Evolutionary conservation across 2,113 vertebrate species (phyloP).

Genomic region (Neofelis nebulosa): DNA sequence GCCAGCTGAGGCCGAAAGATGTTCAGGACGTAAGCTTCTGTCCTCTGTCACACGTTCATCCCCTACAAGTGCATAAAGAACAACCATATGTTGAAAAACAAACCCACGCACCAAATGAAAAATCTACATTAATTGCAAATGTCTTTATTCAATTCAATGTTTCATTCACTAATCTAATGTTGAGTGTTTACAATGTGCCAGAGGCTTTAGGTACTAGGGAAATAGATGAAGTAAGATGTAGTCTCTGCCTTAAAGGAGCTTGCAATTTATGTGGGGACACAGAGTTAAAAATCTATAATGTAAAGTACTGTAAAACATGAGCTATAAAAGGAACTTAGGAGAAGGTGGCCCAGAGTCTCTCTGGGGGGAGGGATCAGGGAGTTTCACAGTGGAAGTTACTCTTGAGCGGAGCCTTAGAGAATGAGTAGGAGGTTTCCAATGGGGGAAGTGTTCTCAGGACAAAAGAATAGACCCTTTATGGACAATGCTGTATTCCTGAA

Average conservation of each 20-base stretch:
- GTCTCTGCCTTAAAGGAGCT: neutral
- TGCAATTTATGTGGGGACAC: slow-evolving; percentile 53
- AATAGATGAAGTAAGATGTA: slow-evolving; percentile 33
- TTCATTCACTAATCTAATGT: slow-evolving; percentile 2
- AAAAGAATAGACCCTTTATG: neutral
- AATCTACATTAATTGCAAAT: neutral
- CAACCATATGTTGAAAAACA: neutral
- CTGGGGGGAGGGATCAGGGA: neutral
- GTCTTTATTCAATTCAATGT: neutral
- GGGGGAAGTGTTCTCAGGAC: neutral
- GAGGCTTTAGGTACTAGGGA: neutral
- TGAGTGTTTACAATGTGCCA: neutral
- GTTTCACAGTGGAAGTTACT: slow-evolving; percentile 8
- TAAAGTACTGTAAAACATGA: slow-evolving; percentile 38
- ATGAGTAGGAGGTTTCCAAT: neutral
- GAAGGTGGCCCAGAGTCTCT: neutral
- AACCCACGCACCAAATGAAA: neutral
- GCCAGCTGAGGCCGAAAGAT: neutral
- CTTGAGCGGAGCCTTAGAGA: neutral
- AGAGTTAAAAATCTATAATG: slow-evolving; percentile 42
- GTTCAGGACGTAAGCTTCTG: neutral
- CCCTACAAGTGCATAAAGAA: neutral
- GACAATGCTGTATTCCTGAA: neutral
- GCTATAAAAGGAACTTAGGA: neutral
- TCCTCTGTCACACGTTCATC: neutral